phyloP scores from a whole-genome alignment of 2,797 vertebrate genomes.

The Crocodylus rhombifer region DNA sequence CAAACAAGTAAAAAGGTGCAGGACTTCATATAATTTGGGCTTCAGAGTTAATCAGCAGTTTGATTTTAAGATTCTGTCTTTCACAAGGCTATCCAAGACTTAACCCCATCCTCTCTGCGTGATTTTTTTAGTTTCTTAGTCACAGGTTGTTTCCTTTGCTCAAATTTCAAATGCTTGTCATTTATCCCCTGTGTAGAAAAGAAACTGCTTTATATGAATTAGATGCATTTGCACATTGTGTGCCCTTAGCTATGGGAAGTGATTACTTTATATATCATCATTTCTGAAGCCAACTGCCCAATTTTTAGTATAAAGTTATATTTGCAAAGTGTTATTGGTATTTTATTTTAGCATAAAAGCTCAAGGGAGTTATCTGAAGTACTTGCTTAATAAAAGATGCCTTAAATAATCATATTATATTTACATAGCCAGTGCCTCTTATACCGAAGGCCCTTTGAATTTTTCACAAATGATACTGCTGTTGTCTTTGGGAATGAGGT shows the following conservation, averaged over 20 bases:
- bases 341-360: constrained; percentile 48
- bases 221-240: constrained; percentile 16
- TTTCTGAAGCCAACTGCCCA: constrained; percentile 16
- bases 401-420: background rate
- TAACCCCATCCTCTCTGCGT: background rate
- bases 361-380: constrained; percentile 15
- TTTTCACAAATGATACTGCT: background rate
- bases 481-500: no score
- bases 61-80: constrained; percentile 5
- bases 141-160: background rate
- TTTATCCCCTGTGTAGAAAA: background rate
- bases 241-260: constrained; percentile 12
- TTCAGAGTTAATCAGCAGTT: background rate
- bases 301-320: constrained; percentile 29
- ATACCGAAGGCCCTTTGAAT: background rate
- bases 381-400: constrained; percentile 37
- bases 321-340: constrained; percentile 30
- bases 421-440: background rate
- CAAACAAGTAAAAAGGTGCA: background rate
- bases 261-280: constrained; percentile 30
- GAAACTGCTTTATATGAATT: constrained; percentile 18
- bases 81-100: background rate
- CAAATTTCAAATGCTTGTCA: constrained; percentile 2
- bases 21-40: background rate
- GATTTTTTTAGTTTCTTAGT: constrained; percentile 1